Conservation (phyloP, 2,888 invertebrate genomes). For the Athetis lepigone region DNA sequence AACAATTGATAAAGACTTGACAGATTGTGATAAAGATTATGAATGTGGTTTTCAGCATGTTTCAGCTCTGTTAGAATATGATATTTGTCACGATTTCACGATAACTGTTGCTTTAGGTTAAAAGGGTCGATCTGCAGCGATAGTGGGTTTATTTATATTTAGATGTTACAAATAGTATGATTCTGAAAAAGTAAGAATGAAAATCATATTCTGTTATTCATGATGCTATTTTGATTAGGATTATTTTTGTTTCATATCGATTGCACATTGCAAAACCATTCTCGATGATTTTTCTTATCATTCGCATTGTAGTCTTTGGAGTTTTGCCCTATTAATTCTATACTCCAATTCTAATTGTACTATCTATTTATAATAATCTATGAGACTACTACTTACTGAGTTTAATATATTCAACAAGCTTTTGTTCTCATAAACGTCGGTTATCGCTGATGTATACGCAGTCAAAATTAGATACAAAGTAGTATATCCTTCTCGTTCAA, state of each 20-base stretch:
- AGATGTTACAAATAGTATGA: conserved; percentile 23
- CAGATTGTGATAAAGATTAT: conserved; percentile 51
- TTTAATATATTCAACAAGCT: too few species aligned
- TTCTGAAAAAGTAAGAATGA: neutral
- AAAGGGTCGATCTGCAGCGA: conserved; percentile 23
- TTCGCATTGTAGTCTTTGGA: too few species aligned
- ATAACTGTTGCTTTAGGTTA: conserved; percentile 47
- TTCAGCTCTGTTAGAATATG: conserved; percentile 35
- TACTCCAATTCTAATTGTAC: too few species aligned
- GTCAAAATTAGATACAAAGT: too few species aligned
- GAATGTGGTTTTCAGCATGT: conserved; percentile 21
- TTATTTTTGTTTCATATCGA: neutral
- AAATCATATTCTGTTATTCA: conserved; percentile 1
- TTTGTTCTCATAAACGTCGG: too few species aligned
- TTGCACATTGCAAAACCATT: too few species aligned
- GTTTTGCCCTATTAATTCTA: too few species aligned
- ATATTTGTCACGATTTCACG: conserved; percentile 43
- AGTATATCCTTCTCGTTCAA: too few species aligned
- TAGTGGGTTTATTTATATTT: conserved; percentile 30
- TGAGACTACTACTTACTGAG: too few species aligned
- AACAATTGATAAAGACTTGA: conserved; percentile 56
- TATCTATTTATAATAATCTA: too few species aligned
- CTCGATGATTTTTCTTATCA: too few species aligned
- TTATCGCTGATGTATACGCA: too few species aligned
- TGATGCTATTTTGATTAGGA: conserved; percentile 10